Percentiles rank a stretch among this genome's conserved stretches.
phyloP scores from a whole-genome alignment of 2,888 invertebrate genomes.

The Hoplodrina ambigua region DNA sequence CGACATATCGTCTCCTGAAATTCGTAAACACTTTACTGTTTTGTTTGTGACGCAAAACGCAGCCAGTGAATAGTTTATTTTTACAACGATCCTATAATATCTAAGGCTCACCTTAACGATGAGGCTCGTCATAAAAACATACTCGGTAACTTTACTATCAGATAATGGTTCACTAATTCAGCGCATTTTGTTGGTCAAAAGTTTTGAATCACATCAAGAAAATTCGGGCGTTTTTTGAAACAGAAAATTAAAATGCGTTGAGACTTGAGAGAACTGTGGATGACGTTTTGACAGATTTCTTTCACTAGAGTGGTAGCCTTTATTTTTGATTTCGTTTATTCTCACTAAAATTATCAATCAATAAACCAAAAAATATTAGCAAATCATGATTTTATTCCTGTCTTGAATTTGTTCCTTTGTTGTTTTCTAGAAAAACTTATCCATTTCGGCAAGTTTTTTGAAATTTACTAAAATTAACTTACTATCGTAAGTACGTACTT shows the following conservation, averaged over 20 bases:
- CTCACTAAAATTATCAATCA: neutral
- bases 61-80: constrained; percentile 79
- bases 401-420: neutral
- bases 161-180: constrained; percentile 64
- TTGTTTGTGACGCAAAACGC: constrained; percentile 86
- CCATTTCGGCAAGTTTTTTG: neutral
- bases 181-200: constrained; percentile 68
- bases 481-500: too few species aligned
- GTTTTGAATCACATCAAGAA: constrained; percentile 65
- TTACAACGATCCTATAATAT: constrained; percentile 66
- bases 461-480: too few species aligned
- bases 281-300: constrained; percentile 72
- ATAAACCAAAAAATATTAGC: neutral
- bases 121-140: constrained; percentile 83
- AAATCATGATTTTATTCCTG: neutral
- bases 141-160: constrained; percentile 61
- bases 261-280: constrained; percentile 67
- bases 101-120: constrained; percentile 71
- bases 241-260: constrained; percentile 77
- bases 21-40: constrained; percentile 85
- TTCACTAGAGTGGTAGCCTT: constrained; percentile 44
- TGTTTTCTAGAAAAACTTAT: neutral
- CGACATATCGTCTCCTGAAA: constrained; percentile 83
- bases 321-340: constrained; percentile 14
- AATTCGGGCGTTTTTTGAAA: constrained; percentile 73